Conservation (phyloP, 2,113 vertebrate species). For the Cyanistes caeruleus region DNA sequence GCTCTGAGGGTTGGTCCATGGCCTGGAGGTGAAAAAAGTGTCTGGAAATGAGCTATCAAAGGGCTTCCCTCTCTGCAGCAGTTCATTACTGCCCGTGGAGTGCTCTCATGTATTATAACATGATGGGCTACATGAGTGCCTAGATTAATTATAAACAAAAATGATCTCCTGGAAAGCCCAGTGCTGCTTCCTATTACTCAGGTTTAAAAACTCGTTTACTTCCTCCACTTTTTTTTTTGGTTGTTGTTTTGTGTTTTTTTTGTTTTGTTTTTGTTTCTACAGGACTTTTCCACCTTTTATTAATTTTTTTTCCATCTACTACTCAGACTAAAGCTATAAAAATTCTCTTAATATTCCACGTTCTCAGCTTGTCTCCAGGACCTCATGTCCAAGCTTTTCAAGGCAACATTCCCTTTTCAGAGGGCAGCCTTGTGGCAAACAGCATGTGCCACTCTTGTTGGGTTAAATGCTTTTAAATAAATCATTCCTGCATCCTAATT, state of each 20-base stretch:
- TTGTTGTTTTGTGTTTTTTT: background rate
- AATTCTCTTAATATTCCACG: background rate
- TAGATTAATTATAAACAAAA: conserved; percentile 47
- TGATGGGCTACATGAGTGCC: background rate
- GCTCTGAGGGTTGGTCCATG: background rate
- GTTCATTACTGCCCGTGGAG: background rate
- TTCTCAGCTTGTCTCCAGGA: background rate
- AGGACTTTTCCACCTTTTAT: background rate
- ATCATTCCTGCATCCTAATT: conserved; percentile 49
- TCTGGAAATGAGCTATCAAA: background rate
- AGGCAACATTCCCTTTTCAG: background rate
- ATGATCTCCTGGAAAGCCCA: conserved; percentile 8
- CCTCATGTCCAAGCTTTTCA: background rate
- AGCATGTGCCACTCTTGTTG: conserved; percentile 28
- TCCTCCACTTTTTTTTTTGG: background rate
- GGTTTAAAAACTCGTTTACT: background rate
- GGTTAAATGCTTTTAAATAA: conserved; percentile 54
- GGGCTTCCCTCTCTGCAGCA: background rate
- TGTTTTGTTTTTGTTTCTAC: background rate
- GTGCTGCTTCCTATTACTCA: background rate
- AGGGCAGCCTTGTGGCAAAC: conserved; percentile 37
- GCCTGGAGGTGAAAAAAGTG: background rate
- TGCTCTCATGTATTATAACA: background rate
- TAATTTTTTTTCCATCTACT: background rate
- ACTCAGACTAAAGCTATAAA: background rate